Percentiles rank a stretch among this genome's conserved stretches.
Evolutionary conservation across 2,888 invertebrate species (phyloP).

Genomic region (Salpingus planirostris): DNA sequence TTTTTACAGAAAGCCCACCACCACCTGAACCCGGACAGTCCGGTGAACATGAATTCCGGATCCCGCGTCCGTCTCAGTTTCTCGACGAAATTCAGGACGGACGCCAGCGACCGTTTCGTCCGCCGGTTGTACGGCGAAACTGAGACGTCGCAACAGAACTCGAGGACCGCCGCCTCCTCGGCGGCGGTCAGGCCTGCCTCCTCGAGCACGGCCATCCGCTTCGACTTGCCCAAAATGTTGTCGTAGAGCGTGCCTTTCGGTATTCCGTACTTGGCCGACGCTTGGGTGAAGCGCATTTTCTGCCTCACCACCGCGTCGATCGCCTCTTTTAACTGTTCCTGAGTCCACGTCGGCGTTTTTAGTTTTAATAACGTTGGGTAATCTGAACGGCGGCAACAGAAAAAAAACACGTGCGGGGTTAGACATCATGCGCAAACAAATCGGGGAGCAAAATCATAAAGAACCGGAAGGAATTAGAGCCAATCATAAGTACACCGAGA

Average conservation of each 20-base stretch:
- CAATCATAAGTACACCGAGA: too few relatives aligned
- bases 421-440: conserved; percentile 13
- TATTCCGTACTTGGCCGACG: conserved; percentile 60
- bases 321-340: conserved; percentile 64
- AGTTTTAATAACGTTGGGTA: conserved; percentile 59
- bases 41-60: conserved; percentile 57
- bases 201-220: conserved; percentile 65
- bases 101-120: conserved; percentile 58
- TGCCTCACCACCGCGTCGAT: conserved; percentile 68
- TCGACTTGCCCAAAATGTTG: conserved; percentile 68
- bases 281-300: conserved; percentile 69
- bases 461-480: too few relatives aligned
- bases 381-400: conserved; percentile 42
- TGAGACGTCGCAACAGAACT: conserved; percentile 65
- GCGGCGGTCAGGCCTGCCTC: conserved; percentile 52
- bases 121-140: conserved; percentile 61
- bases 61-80: conserved; percentile 51
- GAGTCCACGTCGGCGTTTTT: conserved; percentile 69
- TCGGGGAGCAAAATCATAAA: too few relatives aligned
- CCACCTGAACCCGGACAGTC: conserved; percentile 67
- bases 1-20: conserved; percentile 80
- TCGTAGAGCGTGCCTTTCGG: conserved; percentile 72
- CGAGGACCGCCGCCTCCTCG: conserved; percentile 59
- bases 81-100: conserved; percentile 58
- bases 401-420: conserved; percentile 20